Percentiles rank a stretch among this genome's conserved stretches.
phyloP scores from a whole-genome alignment of 2,797 vertebrate genomes.

The Lates japonicus region DNA sequence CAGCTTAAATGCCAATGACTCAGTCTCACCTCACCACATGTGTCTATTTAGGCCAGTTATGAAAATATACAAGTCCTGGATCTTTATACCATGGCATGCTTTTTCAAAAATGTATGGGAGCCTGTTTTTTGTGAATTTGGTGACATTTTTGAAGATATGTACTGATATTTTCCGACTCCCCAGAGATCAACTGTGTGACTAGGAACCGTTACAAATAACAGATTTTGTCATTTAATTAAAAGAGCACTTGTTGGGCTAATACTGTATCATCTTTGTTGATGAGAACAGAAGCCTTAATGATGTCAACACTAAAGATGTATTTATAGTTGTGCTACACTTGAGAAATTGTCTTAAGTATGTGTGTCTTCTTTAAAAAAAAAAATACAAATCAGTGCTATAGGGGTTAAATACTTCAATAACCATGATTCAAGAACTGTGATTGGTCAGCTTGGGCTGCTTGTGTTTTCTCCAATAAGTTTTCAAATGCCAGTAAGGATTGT shows the following conservation, averaged over 20 bases:
- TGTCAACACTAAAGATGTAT: not conserved
- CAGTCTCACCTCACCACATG: not conserved
- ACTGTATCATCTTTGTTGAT: not conserved
- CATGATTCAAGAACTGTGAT: not conserved
- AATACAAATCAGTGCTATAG: not conserved
- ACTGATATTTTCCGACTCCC: not conserved
- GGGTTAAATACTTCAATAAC: not conserved
- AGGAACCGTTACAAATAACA: not conserved
- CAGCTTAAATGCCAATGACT: conserved; percentile 3
- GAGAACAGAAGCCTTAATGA: not conserved
- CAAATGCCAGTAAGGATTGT: not conserved
- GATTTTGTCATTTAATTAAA: not conserved
- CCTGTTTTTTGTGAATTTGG: not conserved
- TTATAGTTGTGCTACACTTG: not conserved
- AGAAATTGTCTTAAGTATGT: not conserved
- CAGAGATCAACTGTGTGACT: not conserved
- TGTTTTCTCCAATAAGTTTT: not conserved
- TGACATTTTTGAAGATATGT: not conserved
- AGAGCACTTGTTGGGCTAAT: not conserved
- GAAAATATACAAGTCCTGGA: not conserved
- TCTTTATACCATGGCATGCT: no score
- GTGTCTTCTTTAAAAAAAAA: no score
- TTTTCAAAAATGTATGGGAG: not conserved
- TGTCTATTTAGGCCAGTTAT: not conserved
- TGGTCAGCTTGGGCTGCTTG: not conserved